These are phyloP conservation scores for Hypomesus transpacificus DNA, from an alignment of 2,113 vertebrate genomes.

Conservation along the genomic window DNA sequence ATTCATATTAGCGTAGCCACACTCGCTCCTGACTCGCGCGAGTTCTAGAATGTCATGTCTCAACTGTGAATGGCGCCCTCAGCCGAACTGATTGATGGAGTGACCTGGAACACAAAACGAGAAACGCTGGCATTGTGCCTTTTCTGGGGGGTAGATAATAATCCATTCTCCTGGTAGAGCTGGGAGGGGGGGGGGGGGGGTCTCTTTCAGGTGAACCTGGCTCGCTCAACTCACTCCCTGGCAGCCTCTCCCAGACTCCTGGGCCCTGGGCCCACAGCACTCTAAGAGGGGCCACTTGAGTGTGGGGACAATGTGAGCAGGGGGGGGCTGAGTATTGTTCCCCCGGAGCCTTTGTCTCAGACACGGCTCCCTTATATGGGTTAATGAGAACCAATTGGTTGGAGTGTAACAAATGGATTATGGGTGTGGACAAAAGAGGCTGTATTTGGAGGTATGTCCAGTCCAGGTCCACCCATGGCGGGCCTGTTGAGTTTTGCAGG, in stretches of 20 bases:
- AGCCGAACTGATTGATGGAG: conserved; percentile 65
- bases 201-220: conserved; percentile 66
- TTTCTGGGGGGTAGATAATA: conserved; percentile 37
- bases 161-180: conserved; percentile 56
- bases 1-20: too few relatives aligned
- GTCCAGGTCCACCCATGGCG: conserved; percentile 68
- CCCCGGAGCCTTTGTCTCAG: conserved; percentile 82
- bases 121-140: conserved; percentile 47
- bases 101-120: conserved; percentile 57
- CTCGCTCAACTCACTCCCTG: conserved; percentile 50
- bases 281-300: conserved; percentile 70
- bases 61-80: conserved; percentile 6
- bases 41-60: conserved; percentile 43
- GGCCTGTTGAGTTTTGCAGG: conserved; percentile 70
- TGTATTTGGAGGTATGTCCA: conserved; percentile 62
- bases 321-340: conserved; percentile 77
- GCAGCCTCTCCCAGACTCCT: conserved; percentile 52
- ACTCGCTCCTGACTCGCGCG: too few relatives aligned
- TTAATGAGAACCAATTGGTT: conserved; percentile 95
- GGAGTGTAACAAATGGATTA: conserved; percentile 84
- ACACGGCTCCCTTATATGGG: conserved; percentile 84
- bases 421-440: conserved; percentile 75
- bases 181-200: conserved; percentile 26
- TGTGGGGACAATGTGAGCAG: conserved; percentile 57
- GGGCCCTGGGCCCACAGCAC: conserved; percentile 64